These are phyloP conservation scores for Acanthurus lineatus DNA, from an alignment of 2,797 vertebrate species.

Conservation along the genomic window DNA sequence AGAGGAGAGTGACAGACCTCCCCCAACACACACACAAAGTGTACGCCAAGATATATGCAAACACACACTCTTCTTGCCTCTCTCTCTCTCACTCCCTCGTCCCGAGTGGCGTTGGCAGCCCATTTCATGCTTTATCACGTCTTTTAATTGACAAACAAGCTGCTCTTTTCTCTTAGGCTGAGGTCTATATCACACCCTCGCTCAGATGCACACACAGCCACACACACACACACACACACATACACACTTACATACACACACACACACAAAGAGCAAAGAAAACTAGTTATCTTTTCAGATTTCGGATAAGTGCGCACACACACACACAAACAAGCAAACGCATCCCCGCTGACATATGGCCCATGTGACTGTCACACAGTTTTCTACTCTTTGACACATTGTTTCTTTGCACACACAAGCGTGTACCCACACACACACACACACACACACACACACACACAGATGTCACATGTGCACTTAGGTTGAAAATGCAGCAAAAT, in stretches of 20 bases:
- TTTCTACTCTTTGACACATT: conserved; percentile 74
- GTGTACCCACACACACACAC: conserved; percentile 20
- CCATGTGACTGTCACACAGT: conserved; percentile 80
- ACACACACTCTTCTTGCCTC: conserved; percentile 76
- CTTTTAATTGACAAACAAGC: conserved; percentile 92
- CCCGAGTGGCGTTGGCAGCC: conserved; percentile 86
- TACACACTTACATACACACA: conserved; percentile 38
- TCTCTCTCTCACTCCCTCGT: conserved; percentile 75
- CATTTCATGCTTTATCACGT: conserved; percentile 92
- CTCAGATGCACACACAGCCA: conserved; percentile 66
- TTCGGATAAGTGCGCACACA: conserved; percentile 62
- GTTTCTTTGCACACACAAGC: conserved; percentile 10
- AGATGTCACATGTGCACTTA: conserved; percentile 46
- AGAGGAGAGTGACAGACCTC: conserved; percentile 87
- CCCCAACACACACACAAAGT: conserved; percentile 67
- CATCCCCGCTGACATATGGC: conserved; percentile 77
- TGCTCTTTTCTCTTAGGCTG: conserved; percentile 90
- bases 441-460: conserved; percentile 29
- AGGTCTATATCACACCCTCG: conserved; percentile 87
- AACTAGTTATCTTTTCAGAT: conserved; percentile 76
- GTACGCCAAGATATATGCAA: conserved; percentile 80
- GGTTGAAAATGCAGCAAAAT: conserved; percentile 45
- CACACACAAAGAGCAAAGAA: conserved; percentile 49
- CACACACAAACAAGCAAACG: conserved; percentile 56
- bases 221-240: conserved; percentile 43